Conservation (phyloP, 2,888 invertebrate species). For the Athalia rosae region DNA sequence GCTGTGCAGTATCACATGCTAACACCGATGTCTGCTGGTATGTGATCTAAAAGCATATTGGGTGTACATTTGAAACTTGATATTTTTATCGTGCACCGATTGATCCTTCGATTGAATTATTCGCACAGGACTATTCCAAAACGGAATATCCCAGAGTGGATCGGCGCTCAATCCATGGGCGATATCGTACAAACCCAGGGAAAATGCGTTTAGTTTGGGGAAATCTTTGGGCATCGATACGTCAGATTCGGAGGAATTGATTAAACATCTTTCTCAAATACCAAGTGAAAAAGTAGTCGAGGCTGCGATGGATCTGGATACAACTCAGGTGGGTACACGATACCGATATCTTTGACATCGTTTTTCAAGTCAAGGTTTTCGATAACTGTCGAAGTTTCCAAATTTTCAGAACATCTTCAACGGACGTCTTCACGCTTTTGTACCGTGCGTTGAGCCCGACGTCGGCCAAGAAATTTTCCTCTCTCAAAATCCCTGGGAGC, state of each 20-base stretch:
- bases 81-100: background rate
- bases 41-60: background rate
- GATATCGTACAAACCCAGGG: slow-evolving; percentile 58
- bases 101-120: background rate
- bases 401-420: slow-evolving; percentile 58
- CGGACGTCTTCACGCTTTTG: slow-evolving; percentile 59
- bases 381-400: background rate
- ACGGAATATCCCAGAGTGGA: slow-evolving; percentile 67
- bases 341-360: background rate
- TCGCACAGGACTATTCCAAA: slow-evolving; percentile 63
- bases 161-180: slow-evolving; percentile 61
- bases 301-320: slow-evolving; percentile 16
- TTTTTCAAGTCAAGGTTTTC: background rate
- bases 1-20: slow-evolving; percentile 33
- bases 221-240: slow-evolving; percentile 65
- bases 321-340: background rate
- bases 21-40: slow-evolving; percentile 25
- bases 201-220: slow-evolving; percentile 65
- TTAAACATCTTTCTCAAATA: slow-evolving; percentile 46
- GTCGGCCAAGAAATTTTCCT: slow-evolving; percentile 66
- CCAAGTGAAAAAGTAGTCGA: slow-evolving; percentile 18
- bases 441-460: slow-evolving; percentile 63
- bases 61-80: background rate
- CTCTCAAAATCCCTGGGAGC: slow-evolving; percentile 64
- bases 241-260: slow-evolving; percentile 61